Evolutionary conservation across 2,113 vertebrate genomes (phyloP).

Genomic region (Forbesichthys agassizii): DNA sequence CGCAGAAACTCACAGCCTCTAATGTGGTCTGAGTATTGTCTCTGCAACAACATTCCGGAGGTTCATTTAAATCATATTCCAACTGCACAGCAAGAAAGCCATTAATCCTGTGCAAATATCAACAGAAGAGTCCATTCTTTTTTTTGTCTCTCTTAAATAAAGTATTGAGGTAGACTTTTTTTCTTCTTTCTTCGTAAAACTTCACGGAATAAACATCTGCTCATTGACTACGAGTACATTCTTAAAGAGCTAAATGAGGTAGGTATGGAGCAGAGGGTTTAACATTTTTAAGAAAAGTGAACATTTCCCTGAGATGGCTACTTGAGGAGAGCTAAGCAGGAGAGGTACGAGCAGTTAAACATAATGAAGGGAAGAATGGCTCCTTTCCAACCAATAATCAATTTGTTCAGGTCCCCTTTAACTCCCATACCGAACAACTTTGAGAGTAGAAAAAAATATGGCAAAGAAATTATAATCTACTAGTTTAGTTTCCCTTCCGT

Average conservation of each 20-base stretch:
- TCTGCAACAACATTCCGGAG: conserved; percentile 76
- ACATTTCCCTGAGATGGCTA: conserved; percentile 95
- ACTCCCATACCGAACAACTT: conserved; percentile 46
- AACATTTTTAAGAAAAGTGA: conserved; percentile 80
- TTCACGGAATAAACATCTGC: conserved; percentile 95
- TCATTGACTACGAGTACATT: conserved; percentile 89
- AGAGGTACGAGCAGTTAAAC: conserved; percentile 50
- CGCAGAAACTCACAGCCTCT: conserved; percentile 57
- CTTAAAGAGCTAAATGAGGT: conserved; percentile 98
- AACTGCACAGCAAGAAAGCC: conserved; percentile 70
- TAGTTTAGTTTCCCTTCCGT: conserved; percentile 51
- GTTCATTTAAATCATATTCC: conserved; percentile 60
- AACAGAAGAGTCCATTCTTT: conserved; percentile 58
- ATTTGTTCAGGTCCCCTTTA: conserved; percentile 60
- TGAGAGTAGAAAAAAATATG: conserved; percentile 25
- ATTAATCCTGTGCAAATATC: conserved; percentile 75
- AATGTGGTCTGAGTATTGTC: conserved; percentile 69
- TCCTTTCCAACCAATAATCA: conserved; percentile 64
- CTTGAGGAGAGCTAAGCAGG: conserved; percentile 47
- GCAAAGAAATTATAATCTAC: conserved; percentile 27
- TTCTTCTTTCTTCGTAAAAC: conserved; percentile 80
- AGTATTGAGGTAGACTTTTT: conserved; percentile 79
- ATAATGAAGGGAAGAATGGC: conserved; percentile 50
- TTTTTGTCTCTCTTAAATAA: conserved; percentile 73
- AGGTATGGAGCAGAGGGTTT: conserved; percentile 88